A percentile compares a stretch with the other conserved stretches of the same genome.
Evolutionary conservation across 2,113 vertebrate species (phyloP).

Genomic region (Numida meleagris): DNA sequence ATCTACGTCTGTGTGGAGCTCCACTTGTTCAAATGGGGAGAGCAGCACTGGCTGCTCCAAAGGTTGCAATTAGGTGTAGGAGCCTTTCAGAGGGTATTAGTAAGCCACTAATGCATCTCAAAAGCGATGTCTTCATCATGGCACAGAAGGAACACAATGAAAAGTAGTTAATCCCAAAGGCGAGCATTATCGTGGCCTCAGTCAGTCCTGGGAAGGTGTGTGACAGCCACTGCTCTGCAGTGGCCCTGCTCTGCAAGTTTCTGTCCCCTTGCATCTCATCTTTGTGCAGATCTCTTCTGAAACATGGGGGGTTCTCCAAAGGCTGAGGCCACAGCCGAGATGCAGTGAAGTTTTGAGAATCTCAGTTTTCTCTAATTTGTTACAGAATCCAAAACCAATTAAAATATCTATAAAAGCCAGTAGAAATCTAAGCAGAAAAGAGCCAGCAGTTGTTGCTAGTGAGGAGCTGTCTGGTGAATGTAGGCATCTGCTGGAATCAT

Average conservation of each 20-base stretch:
- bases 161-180: not conserved
- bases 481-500: not conserved
- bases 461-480: not conserved
- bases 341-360: not conserved
- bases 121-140: not conserved
- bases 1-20: not conserved
- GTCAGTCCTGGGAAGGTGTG: rapidly evolving
- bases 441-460: not conserved
- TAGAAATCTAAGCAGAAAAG: not conserved
- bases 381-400: not conserved
- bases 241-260: rapidly evolving
- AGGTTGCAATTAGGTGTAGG: not conserved
- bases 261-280: not conserved
- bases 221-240: not conserved
- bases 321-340: not conserved
- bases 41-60: rapidly evolving
- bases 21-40: not conserved
- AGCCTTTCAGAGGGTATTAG: not conserved
- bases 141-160: not conserved
- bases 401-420: not conserved
- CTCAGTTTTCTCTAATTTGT: not conserved
- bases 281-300: not conserved
- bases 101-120: not conserved
- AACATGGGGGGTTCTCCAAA: not conserved
- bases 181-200: rapidly evolving